A percentile compares a stretch with the other conserved stretches of the same genome.
Conservation (phyloP, 2,888 invertebrate genomes). For the Philaethria dido region DNA sequence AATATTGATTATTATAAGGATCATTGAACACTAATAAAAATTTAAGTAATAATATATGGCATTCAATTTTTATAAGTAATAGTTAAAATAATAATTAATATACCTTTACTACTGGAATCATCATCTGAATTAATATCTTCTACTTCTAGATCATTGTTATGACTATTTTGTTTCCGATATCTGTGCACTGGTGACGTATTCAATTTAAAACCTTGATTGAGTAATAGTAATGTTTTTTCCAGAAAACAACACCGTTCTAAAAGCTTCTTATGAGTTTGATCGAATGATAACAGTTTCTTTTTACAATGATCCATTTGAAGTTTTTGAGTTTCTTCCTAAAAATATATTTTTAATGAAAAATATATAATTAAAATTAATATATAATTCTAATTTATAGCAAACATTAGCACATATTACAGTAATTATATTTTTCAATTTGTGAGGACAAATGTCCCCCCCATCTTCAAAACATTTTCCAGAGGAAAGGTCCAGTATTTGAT, state of each 20-base stretch:
- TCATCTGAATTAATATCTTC: constrained; percentile 70
- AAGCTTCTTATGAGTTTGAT: constrained; percentile 60
- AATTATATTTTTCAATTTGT: constrained; percentile 64
- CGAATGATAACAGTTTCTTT: constrained; percentile 60
- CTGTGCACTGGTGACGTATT: constrained; percentile 40
- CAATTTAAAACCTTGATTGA: constrained; percentile 67
- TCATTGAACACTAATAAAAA: no score
- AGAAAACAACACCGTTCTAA: constrained; percentile 62
- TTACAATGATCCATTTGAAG: constrained; percentile 63
- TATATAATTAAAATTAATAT: constrained; percentile 27
- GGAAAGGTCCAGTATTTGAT: constrained; percentile 66
- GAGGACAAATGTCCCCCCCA: constrained; percentile 60
- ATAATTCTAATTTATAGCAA: background rate
- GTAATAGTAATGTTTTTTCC: constrained; percentile 64
- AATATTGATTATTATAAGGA: no score
- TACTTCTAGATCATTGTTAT: constrained; percentile 52
- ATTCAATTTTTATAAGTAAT: no score
- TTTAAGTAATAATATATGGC: no score
- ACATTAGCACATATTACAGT: constrained; percentile 51
- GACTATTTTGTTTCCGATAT: constrained; percentile 46
- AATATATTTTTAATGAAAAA: constrained; percentile 13
- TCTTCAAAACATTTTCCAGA: constrained; percentile 64
- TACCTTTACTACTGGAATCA: constrained; percentile 62
- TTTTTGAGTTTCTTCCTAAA: constrained; percentile 60
- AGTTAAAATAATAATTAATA: background rate